Percentiles rank a stretch among this genome's conserved stretches.
phyloP scores from a whole-genome alignment of 2,888 invertebrate genomes.

The Drosophila limbata region DNA sequence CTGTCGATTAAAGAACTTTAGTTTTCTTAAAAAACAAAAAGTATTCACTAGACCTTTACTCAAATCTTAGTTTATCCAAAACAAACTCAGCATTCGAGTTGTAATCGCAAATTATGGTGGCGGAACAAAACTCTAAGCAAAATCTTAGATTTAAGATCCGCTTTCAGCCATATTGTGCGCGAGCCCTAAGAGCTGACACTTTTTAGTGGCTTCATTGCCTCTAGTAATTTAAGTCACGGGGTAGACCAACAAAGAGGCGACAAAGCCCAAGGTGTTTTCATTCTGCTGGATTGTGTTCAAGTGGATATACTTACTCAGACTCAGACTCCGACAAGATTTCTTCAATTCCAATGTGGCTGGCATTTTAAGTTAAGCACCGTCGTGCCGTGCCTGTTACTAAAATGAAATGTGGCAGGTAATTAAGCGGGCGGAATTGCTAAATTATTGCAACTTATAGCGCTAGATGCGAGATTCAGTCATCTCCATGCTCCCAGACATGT shows the following conservation, averaged over 20 bases:
- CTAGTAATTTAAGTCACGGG: background rate
- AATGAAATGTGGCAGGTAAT: constrained; percentile 85
- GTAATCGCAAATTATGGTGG: background rate
- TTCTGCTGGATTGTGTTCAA: constrained; percentile 13
- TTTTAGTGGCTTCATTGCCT: background rate
- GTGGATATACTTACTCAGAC: background rate
- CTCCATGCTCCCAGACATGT: constrained; percentile 35
- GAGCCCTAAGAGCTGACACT: background rate
- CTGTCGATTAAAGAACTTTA: background rate
- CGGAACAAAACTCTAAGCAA: too few relatives aligned
- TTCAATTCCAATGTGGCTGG: constrained; percentile 31
- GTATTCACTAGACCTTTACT: background rate
- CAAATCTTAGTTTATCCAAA: background rate
- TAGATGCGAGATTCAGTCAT: constrained; percentile 20
- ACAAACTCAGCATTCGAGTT: background rate
- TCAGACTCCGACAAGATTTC: constrained; percentile 20
- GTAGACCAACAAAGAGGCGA: background rate
- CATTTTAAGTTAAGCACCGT: constrained; percentile 32
- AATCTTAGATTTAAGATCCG: too few relatives aligned
- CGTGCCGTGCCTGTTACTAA: constrained; percentile 50
- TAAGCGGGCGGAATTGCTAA: constrained; percentile 85
- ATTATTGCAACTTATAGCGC: constrained; percentile 80
- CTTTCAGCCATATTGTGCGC: too few relatives aligned
- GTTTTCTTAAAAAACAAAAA: background rate
- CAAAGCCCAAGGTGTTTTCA: constrained; percentile 1